Evolutionary conservation across 1,140 invertebrate species (phyloP), one percentile per base, ranked within the genome.

Genomic region (Camponotus floridanus): DNA sequence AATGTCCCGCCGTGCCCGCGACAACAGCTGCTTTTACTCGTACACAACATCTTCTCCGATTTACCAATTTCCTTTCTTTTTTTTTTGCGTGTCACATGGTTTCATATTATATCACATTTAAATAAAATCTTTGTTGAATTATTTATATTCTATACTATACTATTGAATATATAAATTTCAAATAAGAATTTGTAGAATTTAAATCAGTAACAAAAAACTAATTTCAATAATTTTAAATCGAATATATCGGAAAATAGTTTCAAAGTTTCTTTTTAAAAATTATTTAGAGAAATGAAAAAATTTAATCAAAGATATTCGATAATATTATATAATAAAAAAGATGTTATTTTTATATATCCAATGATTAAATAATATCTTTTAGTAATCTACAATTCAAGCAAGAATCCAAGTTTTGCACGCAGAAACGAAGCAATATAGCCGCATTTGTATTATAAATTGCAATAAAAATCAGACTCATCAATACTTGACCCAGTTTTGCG

Each of bases 1-100:
- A 88, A 87, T 85, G 57, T 88, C 88, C 90, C 88, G 88, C 67
- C 64, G 90, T 83, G 89, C 79, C 26, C 79, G 31, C 61, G 68
- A 57, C 65, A 84, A 89, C 73, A 59, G 81, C 36, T 55, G 76
- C 85, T 70, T 62, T 62, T 59, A 55, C 59, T 80, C 71, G 51
- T 57, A 68, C 51, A 36, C 57, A 76, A 68, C 73, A 59, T 45
- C 48, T 36, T 45, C 48, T 45, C 9, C 13, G 11, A 15, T 15
- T 45, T 31, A 21, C 1, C 33, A 51, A 11, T 33, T 55, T 51
- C 39, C 26, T 55, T 55, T 68, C 21, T 45, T 33, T 62, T 26
- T 68, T 26, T 76, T 36, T 62, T 64, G 42, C 71, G 13, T 33
- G 45, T 55, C 42, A 80, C 2, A 13, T 39, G 42, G 13, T 71